Base-by-base conservation (phyloP, 2,888 invertebrate genomes). In the Congeria kusceri region DNA sequence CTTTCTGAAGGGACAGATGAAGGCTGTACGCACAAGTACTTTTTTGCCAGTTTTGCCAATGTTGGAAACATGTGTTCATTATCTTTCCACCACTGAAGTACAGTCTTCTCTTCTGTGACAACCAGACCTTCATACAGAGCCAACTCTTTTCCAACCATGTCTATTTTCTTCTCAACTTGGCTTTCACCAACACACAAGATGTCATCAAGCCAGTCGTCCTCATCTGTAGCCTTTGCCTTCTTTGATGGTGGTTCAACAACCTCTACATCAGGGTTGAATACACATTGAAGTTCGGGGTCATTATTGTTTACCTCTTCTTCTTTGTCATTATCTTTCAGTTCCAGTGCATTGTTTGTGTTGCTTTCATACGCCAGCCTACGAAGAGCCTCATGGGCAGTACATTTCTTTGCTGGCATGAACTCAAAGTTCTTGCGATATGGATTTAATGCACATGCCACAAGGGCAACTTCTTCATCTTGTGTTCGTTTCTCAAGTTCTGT, bases 61-160 rank as follows among this genome's bases (percentile, higher is more conserved):
- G 13, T 62, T 62, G 62, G 61, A 3, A 53, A 53, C n/a, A 49
- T n/a, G 23, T 56, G 18, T 13, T 49, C 49, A 39, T 70, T 62
- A 29, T 61, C 53, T 20, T 70, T 62, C 70, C 70, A 70, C 70
- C 70, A 70, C 59, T 70, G 20, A 20, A 61, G 25, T 4, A 46
- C 20, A n/a, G 39, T 27, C 27, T 18, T 29, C 18, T 32, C 23
- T 27, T 18, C 59, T 59, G 18, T 1, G 46, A 47, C 29, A 39
- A 46, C 28, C 28, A 47, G 28, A 27, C 28, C n/a, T 25, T 68
- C 59, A 39, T 47, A 46, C 58, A 63, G 28, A 39, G 28, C 20
- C 25, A 20, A 27, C 9, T 47, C 32, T 4, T 32, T 4, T 32
- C 32, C 32, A 32, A 32, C 32, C 9, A 32, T n/a, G 39, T 28